These are phyloP conservation scores for Hyperoplus immaculatus DNA, from an alignment of 2,797 vertebrate genomes.

Conservation along the genomic window DNA sequence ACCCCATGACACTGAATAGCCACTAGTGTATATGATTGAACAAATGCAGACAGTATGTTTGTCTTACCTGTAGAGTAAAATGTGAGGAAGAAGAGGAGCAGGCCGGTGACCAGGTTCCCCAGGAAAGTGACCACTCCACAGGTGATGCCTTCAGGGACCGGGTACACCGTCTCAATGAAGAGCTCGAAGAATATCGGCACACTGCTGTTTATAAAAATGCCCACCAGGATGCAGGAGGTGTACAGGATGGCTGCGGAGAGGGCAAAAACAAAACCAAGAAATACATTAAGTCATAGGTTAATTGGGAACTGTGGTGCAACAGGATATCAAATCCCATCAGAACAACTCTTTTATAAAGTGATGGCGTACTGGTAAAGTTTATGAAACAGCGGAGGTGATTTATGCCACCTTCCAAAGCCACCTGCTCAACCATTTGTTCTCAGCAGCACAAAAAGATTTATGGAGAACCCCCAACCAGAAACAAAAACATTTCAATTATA, in stretches of 20 bases:
- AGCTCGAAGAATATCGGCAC: constrained; percentile 98
- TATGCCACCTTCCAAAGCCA: constrained; percentile 26
- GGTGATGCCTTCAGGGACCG: constrained; percentile 98
- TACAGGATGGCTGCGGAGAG: constrained; percentile 91
- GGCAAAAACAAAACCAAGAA: background rate
- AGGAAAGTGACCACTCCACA: constrained; percentile 98
- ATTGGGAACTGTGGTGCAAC: background rate
- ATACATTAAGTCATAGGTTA: background rate
- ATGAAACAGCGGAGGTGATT: constrained; percentile 24
- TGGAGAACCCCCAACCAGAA: constrained; percentile 41
- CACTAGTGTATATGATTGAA: background rate
- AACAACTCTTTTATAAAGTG: constrained; percentile 21
- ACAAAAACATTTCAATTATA: constrained; percentile 45
- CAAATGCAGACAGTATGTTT: background rate
- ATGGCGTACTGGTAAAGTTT: constrained; percentile 17
- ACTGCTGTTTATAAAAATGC: constrained; percentile 97
- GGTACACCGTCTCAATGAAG: constrained; percentile 98
- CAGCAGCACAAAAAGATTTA: constrained; percentile 49
- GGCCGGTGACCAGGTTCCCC: constrained; percentile 94
- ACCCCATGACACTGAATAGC: background rate
- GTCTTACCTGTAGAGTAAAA: constrained; percentile 95
- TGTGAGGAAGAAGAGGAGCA: constrained; percentile 95
- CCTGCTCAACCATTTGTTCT: constrained; percentile 42
- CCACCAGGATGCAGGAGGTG: constrained; percentile 96
- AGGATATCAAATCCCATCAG: constrained; percentile 7